Conservation (phyloP, 2,888 invertebrate genomes). For the Agelastica alni region DNA sequence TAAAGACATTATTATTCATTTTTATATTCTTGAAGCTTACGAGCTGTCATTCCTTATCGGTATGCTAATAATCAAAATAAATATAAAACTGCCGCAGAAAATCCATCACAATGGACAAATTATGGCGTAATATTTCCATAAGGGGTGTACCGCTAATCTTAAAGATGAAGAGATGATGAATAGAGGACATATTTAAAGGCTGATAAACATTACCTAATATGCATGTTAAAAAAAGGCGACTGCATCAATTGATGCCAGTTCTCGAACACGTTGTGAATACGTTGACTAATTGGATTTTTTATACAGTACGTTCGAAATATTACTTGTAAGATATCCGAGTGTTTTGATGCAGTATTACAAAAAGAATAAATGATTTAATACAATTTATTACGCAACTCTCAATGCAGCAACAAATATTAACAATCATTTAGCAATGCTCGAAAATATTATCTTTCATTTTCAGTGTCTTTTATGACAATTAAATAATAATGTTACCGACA, state of each 20-base stretch:
- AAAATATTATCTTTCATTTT: no score
- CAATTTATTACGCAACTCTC: no score
- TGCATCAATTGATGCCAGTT: constrained; percentile 28
- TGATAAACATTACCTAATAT: constrained; percentile 24
- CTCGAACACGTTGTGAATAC: constrained; percentile 17
- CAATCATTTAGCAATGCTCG: no score
- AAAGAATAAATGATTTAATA: no score
- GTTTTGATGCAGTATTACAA: no score
- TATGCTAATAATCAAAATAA: not conserved
- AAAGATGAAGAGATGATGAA: constrained; percentile 21
- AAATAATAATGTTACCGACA: no score
- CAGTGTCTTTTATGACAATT: no score
- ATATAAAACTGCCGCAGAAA: not conserved
- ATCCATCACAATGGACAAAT: constrained; percentile 6
- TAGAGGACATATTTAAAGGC: constrained; percentile 17
- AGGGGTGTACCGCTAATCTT: constrained; percentile 18
- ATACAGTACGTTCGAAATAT: constrained; percentile 5
- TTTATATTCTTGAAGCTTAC: not conserved
- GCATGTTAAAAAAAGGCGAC: constrained; percentile 20
- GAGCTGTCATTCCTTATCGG: not conserved
- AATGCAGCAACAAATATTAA: no score
- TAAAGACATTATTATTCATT: no score
- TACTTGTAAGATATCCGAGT: constrained; percentile 9
- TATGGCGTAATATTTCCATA: constrained; percentile 11
- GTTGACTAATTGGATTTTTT: constrained; percentile 22